These are phyloP conservation scores for Perccottus glenii DNA, from an alignment of 2,113 vertebrate species.

Conservation along the genomic window DNA sequence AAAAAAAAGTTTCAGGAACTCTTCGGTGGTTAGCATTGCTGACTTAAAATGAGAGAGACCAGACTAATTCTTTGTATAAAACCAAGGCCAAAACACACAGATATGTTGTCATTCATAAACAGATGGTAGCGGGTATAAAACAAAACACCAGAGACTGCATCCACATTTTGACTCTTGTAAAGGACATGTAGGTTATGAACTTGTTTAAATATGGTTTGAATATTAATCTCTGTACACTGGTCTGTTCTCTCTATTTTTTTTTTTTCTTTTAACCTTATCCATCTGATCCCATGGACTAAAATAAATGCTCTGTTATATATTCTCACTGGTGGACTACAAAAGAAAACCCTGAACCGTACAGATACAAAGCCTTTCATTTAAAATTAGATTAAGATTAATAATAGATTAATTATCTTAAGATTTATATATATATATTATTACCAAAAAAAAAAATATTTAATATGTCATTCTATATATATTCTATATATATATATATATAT, in stretches of 20 bases:
- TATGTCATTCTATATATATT: no score
- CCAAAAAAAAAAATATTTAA: no score
- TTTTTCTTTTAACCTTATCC: neutral
- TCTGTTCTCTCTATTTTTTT: neutral
- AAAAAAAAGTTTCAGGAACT: no score
- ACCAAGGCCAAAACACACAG: no score
- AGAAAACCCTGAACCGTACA: neutral
- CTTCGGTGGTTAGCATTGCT: no score
- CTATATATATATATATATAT: no score
- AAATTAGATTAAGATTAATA: no score
- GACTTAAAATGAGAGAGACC: no score
- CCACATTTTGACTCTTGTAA: neutral
- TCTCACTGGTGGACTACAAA: neutral
- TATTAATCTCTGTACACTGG: neutral
- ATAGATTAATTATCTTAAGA: no score
- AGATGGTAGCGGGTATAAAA: neutral
- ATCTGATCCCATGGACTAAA: neutral
- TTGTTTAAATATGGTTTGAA: neutral
- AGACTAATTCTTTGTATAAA: no score
- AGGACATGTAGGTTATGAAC: slow-evolving; percentile 1
- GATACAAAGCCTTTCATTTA: no score
- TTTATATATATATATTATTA: no score
- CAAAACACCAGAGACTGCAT: neutral
- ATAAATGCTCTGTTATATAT: neutral
- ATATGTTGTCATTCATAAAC: neutral